These are phyloP conservation scores for Tragelaphus imberbis DNA, from an alignment of 2,113 vertebrate species.

Conservation along the genomic window DNA sequence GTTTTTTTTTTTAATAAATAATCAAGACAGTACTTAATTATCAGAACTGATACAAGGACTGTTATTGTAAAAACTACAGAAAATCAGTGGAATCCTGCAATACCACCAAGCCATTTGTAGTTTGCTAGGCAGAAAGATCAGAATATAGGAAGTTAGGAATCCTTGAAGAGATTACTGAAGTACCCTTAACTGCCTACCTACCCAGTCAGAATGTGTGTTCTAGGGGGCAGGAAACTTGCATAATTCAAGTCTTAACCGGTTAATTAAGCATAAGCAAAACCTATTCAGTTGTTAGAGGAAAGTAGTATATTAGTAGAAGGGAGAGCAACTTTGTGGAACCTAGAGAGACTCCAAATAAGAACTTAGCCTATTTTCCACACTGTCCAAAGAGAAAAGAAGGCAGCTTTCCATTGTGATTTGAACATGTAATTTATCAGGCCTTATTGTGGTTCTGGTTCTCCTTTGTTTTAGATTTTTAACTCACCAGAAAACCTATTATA, in stretches of 20 bases:
- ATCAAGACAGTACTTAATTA: conserved; percentile 1
- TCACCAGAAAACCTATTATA: not conserved
- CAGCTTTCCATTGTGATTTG: not conserved
- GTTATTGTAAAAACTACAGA: not conserved
- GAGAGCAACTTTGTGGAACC: not conserved
- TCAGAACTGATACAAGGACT: not conserved
- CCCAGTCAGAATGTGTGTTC: not conserved
- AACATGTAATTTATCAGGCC: not conserved
- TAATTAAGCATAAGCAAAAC: not conserved
- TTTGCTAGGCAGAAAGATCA: not conserved
- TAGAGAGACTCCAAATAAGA: not conserved
- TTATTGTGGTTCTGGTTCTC: not conserved
- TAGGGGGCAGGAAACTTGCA: not conserved
- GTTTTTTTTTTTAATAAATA: not conserved
- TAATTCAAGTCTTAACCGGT: not conserved
- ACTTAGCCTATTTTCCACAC: not conserved
- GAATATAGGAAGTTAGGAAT: not conserved
- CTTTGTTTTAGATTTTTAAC: conserved; percentile 1
- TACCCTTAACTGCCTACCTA: not conserved
- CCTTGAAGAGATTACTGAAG: not conserved
- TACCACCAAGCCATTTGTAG: not conserved
- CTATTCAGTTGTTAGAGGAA: not conserved
- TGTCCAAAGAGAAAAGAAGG: not conserved
- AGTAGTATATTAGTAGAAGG: not conserved
- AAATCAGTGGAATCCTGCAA: not conserved